Evolutionary conservation across 2,888 invertebrate genomes (phyloP).

Genomic region (Thera britannica): DNA sequence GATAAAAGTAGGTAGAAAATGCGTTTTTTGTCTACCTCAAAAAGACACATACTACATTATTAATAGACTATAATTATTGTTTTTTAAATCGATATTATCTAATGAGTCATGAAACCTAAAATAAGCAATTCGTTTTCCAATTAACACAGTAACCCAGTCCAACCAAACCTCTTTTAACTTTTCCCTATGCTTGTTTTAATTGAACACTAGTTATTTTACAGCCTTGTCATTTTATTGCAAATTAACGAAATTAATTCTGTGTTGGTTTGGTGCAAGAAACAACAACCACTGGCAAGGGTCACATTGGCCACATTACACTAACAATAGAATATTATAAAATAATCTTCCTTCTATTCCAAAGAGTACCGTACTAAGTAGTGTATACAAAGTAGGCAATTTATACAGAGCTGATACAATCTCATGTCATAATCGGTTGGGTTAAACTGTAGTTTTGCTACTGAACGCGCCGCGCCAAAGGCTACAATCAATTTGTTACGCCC

Average conservation of each 20-base stretch:
- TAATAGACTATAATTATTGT: too few species aligned
- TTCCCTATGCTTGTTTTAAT: conserved; percentile 38
- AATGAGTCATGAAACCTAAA: conserved; percentile 47
- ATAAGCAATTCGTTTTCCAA: conserved; percentile 56
- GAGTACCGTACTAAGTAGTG: conserved; percentile 12
- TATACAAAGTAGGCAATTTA: conserved; percentile 37
- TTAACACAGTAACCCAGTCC: conserved; percentile 56
- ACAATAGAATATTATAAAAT: too few species aligned
- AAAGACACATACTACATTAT: too few species aligned
- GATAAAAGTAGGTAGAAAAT: too few species aligned
- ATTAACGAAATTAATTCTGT: neutral
- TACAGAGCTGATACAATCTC: conserved; percentile 43
- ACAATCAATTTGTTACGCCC: conserved; percentile 45
- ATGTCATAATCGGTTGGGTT: conserved; percentile 41
- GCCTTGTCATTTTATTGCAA: conserved; percentile 3
- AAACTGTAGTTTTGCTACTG: conserved; percentile 28
- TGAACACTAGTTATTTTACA: conserved; percentile 19
- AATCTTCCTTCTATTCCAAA: neutral
- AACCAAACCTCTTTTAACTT: conserved; percentile 50
- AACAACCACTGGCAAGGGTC: too few species aligned
- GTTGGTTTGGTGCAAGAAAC: too few species aligned
- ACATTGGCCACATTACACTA: too few species aligned
- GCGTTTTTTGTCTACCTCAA: too few species aligned
- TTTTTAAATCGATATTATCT: conserved; percentile 7
- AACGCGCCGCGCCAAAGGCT: conserved; percentile 34